A percentile compares a stretch with the other conserved stretches of the same genome.
phyloP scores from a whole-genome alignment of 1,140 invertebrate genomes.

The Teleogryllus occipitalis region DNA sequence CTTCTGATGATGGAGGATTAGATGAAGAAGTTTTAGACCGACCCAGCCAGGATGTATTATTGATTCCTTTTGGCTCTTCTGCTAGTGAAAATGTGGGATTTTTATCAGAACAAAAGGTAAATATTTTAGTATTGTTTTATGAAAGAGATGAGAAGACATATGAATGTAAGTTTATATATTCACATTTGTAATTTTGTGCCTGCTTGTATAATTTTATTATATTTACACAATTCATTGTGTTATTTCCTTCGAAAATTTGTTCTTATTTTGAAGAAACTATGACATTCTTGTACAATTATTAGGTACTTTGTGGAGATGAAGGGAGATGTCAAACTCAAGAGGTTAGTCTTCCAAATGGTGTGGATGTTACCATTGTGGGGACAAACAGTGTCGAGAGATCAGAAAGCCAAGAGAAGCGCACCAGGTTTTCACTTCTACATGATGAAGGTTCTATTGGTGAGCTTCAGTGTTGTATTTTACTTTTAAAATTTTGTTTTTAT shows the following conservation, averaged over 20 bases:
- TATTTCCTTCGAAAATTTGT: too few relatives aligned
- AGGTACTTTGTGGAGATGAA: neutral
- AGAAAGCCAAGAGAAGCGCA: constrained; percentile 29
- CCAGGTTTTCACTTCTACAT: constrained; percentile 74
- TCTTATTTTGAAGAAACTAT: neutral
- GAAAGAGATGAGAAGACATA: constrained; percentile 30
- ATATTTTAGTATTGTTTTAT: constrained; percentile 23
- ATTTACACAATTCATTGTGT: too few relatives aligned
- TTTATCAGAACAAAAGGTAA: constrained; percentile 62
- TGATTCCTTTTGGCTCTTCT: constrained; percentile 52
- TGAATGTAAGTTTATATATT: constrained; percentile 28
- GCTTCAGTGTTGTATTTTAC: neutral
- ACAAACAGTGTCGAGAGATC: constrained; percentile 8
- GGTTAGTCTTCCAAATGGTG: neutral
- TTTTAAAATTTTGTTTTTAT: too few relatives aligned
- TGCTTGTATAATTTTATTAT: neutral
- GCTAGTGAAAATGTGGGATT: constrained; percentile 55
- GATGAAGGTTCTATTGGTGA: constrained; percentile 70
- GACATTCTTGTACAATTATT: neutral
- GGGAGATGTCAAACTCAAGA: neutral
- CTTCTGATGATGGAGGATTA: constrained; percentile 35
- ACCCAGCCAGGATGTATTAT: constrained; percentile 47
- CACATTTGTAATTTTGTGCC: neutral
- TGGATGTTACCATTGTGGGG: neutral
- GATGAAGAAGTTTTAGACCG: constrained; percentile 32